Evolutionary conservation across 2,888 invertebrate species (phyloP).

Genomic region (Noctua pronuba): DNA sequence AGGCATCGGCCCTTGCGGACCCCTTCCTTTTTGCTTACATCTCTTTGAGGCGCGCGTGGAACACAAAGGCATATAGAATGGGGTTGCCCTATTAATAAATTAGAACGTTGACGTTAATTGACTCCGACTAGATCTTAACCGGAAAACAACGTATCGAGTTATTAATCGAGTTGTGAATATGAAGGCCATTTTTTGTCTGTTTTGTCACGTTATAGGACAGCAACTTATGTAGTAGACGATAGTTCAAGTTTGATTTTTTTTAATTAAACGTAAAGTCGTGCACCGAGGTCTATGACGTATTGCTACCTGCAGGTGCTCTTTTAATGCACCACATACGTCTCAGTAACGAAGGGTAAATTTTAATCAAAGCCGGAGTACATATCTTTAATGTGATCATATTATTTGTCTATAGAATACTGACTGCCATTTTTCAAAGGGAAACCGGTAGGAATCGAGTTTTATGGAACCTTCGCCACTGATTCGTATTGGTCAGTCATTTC

Average conservation of each 20-base stretch:
- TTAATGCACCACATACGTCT: not conserved
- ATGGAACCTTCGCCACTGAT: too few relatives aligned
- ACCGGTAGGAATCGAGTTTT: too few relatives aligned
- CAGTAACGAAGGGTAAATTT: too few relatives aligned
- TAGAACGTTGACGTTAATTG: not conserved
- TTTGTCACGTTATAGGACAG: not conserved
- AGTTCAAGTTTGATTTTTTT: not conserved
- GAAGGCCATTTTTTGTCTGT: conserved; percentile 23
- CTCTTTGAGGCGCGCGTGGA: too few relatives aligned
- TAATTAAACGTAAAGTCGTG: too few relatives aligned
- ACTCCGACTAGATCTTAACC: not conserved
- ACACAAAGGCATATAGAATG: too few relatives aligned
- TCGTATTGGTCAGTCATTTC: not conserved
- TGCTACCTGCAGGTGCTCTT: not conserved
- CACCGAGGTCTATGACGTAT: not conserved
- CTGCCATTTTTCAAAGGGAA: too few relatives aligned
- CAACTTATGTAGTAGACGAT: not conserved
- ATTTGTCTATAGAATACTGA: too few relatives aligned
- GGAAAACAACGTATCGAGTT: not conserved
- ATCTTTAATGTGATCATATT: too few relatives aligned
- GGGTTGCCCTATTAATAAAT: not conserved
- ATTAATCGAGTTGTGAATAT: conserved; percentile 26
- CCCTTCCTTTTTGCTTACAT: too few relatives aligned
- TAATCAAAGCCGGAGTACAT: too few relatives aligned
- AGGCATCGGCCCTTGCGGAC: too few relatives aligned